Evolutionary conservation across 2,888 invertebrate genomes (phyloP).

Genomic region (Xanthorhoe designata): DNA sequence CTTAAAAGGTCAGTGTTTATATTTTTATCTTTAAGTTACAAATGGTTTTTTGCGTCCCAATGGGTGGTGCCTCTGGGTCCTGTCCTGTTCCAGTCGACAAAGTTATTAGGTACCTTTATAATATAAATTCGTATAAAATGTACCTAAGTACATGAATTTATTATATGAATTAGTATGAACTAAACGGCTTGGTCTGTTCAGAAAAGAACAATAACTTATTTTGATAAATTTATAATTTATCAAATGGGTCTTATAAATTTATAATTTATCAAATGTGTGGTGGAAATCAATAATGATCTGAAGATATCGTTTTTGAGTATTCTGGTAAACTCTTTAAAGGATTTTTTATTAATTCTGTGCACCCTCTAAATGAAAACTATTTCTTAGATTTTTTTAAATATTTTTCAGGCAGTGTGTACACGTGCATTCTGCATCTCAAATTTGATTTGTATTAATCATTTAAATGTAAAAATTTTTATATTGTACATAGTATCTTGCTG

Average conservation of each 20-base stretch:
- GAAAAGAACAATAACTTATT: too few species aligned
- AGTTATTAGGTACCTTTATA: neutral
- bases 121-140: too few species aligned
- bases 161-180: too few species aligned
- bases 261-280: too few species aligned
- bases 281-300: too few species aligned
- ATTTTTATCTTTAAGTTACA: neutral
- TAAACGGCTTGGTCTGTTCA: too few species aligned
- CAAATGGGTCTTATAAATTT: too few species aligned
- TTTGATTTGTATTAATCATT: slow-evolving; percentile 9
- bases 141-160: too few species aligned
- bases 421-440: slow-evolving; percentile 16
- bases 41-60: neutral
- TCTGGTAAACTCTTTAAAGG: neutral
- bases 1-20: neutral
- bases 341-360: neutral
- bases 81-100: neutral
- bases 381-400: neutral
- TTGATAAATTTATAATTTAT: too few species aligned
- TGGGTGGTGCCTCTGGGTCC: neutral
- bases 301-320: too few species aligned
- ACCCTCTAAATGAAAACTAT: neutral
- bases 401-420: slow-evolving; percentile 7
- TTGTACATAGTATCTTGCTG: slow-evolving; percentile 50
- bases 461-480: slow-evolving; percentile 44